These are phyloP conservation scores for Hylyphantes graminicola DNA, from an alignment of 1,140 invertebrate genomes.

Conservation along the genomic window DNA sequence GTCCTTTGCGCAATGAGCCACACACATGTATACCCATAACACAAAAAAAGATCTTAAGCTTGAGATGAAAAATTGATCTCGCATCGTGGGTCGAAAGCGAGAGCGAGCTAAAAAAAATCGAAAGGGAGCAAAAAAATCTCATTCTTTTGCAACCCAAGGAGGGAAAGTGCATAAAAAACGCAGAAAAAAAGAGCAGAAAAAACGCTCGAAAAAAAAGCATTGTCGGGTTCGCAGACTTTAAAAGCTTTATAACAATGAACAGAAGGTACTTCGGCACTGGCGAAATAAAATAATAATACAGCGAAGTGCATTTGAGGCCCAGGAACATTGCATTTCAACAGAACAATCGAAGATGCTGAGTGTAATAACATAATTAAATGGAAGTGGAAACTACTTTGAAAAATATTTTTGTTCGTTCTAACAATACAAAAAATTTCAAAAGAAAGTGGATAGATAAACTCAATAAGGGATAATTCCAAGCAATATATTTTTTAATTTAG, in stretches of 20 bases:
- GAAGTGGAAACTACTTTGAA: background rate
- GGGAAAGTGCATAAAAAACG: background rate
- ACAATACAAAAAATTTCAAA: no score
- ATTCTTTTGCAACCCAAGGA: background rate
- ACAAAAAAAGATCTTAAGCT: no score
- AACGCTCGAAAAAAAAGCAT: background rate
- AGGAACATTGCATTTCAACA: background rate
- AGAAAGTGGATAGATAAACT: no score
- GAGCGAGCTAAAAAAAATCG: no score
- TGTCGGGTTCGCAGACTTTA: background rate
- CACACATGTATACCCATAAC: no score
- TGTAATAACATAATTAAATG: slow-evolving; percentile 26
- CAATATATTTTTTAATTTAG: no score
- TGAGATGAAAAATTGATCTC: slow-evolving; percentile 1
- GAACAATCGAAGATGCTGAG: slow-evolving; percentile 2
- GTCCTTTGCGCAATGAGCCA: no score
- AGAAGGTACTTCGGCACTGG: background rate
- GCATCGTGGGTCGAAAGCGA: no score
- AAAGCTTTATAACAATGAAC: slow-evolving; percentile 11
- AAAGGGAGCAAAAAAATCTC: background rate
- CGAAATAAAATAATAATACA: slow-evolving; percentile 34
- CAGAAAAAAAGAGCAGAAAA: background rate
- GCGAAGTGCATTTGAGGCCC: slow-evolving; percentile 12
- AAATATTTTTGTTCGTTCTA: background rate
- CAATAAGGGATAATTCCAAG: no score